These are phyloP conservation scores for Pristionchus fissidentatus DNA, from an alignment of 2,888 invertebrate species.

Conservation along the genomic window DNA sequence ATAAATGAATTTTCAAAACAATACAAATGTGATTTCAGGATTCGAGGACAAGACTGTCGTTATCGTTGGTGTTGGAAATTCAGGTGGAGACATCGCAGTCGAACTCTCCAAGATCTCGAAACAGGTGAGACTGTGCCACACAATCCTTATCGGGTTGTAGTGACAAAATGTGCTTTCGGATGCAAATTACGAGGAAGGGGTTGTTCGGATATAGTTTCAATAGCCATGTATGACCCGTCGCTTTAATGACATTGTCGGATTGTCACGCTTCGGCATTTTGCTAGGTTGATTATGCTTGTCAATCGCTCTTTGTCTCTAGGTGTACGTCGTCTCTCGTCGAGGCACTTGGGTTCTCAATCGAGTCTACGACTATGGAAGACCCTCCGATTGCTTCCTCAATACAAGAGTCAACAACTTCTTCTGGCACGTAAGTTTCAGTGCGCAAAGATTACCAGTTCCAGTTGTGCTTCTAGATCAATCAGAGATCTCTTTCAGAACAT, in stretches of 20 bases:
- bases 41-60: slow-evolving; percentile 77
- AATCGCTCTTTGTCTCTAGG: slow-evolving; percentile 63
- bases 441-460: background rate
- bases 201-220: too few species aligned
- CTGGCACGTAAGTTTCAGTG: slow-evolving; percentile 30
- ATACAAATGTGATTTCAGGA: slow-evolving; percentile 50
- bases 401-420: slow-evolving; percentile 51
- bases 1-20: background rate
- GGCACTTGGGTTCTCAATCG: slow-evolving; percentile 79
- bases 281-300: background rate
- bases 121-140: slow-evolving; percentile 62
- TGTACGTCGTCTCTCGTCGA: slow-evolving; percentile 77
- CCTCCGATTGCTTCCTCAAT: slow-evolving; percentile 61
- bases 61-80: slow-evolving; percentile 78
- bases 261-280: too few species aligned
- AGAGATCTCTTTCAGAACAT: background rate
- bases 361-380: slow-evolving; percentile 75
- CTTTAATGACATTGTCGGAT: too few species aligned
- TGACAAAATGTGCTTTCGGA: too few species aligned
- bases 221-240: too few species aligned
- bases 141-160: too few species aligned
- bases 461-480: background rate
- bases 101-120: slow-evolving; percentile 76
- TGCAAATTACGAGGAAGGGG: too few species aligned
- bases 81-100: slow-evolving; percentile 78